Percentiles rank a stretch among this genome's conserved stretches.
Conservation (phyloP, 2,888 invertebrate species). For the Horisme vitalbata region DNA sequence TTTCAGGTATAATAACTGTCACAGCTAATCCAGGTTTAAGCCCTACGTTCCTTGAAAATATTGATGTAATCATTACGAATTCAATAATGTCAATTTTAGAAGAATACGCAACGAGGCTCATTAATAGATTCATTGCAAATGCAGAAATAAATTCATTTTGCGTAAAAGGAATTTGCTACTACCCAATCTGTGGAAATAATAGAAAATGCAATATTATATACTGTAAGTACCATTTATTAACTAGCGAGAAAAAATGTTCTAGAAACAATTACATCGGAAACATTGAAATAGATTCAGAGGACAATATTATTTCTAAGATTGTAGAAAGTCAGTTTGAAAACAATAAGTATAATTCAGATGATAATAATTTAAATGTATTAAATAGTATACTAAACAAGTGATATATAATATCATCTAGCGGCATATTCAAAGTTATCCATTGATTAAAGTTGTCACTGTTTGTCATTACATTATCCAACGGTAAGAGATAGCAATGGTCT, state of each 20-base stretch:
- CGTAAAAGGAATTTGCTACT: conserved; percentile 54
- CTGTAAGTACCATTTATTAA: conserved; percentile 55
- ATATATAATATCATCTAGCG: too few relatives aligned
- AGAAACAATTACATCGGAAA: conserved; percentile 27
- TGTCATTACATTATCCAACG: too few relatives aligned
- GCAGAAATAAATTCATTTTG: conserved; percentile 53
- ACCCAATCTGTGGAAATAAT: conserved; percentile 44
- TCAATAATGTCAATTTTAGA: conserved; percentile 47
- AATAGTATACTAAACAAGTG: conserved; percentile 45
- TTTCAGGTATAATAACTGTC: conserved; percentile 24
- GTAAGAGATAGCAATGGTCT: too few relatives aligned
- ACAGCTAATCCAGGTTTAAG: conserved; percentile 36
- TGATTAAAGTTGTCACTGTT: too few relatives aligned
- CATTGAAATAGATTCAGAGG: conserved; percentile 26
- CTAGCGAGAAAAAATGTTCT: conserved; percentile 45
- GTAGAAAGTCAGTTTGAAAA: conserved; percentile 12
- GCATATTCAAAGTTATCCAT: too few relatives aligned
- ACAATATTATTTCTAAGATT: conserved; percentile 28
- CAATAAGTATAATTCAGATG: conserved; percentile 42
- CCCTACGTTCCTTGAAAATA: conserved; percentile 22
- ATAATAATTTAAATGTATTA: conserved; percentile 44
- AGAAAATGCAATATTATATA: conserved; percentile 43
- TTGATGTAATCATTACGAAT: conserved; percentile 34
- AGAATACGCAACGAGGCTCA: conserved; percentile 48
- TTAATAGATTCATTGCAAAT: conserved; percentile 49